Evolutionary conservation across 2,113 vertebrate genomes (phyloP), one percentile per base, ranked within the genome.

Genomic region (Gavia stellata): DNA sequence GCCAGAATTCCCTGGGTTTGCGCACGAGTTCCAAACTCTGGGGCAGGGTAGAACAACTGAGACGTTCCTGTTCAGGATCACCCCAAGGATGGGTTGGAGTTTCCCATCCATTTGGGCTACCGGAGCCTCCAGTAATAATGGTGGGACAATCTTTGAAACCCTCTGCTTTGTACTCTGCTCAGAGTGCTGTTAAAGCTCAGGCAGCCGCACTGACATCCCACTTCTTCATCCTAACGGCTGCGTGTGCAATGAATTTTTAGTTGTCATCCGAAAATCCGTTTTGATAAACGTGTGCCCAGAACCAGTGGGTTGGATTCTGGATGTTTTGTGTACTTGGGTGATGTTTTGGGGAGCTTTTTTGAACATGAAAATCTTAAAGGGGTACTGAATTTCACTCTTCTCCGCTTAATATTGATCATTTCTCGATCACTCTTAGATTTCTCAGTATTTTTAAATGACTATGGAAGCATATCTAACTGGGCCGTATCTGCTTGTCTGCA

Each of bases 1-100:
- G 14, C 33, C 40, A 23, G 61, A 62, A 38, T 62, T 62, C 49
- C 17, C 17, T 49, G 62, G 14, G 7, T 49, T 70, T 70, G 56
- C 10, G 1, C 14, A 3, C 2, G 2, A 0, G 2, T 20, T 53
- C 55, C 40, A 38, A 53, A 44, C 13, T n/a, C 47, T 49, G 70
- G 29, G 47, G n/a, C 36, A 50, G 29, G 36, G 53, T 26, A 53
- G 65, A 67, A 38, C 11, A 40, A 45, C 28, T 78, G 26, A 19
- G 71, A 40, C 1, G 0, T 40, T 70, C 24, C 33, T 33, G 24
- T 36, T 55, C n/a, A 45, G 50, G 13, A 50, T 84, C 67, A 70
- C 20, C n/a, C 20, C 55, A 24, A n/a, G 62, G 56, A 45, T n/a
- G 28, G 44, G n/a, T 6, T 49, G 36, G 24, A 70, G 20, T n/a